Evolutionary conservation across 2,888 invertebrate species (phyloP), one percentile per base, ranked within the genome.

Genomic region (Galerucella calmariensis): DNA sequence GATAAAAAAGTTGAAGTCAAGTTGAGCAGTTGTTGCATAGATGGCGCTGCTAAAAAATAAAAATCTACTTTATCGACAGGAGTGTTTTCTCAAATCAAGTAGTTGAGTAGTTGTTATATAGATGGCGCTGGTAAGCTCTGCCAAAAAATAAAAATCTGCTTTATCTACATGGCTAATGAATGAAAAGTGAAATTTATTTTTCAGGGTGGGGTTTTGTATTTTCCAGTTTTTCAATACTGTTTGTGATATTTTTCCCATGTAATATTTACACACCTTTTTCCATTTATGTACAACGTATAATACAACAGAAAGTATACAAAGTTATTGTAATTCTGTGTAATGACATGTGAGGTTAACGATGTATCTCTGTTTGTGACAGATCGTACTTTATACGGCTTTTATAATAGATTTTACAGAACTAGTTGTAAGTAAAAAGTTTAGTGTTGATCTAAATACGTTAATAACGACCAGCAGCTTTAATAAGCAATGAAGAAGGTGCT

Each of bases 151-250:
- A 69, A 69, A 69, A 63, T 69, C 69, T 69, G 69, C 62, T 53
- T 69, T 69, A 69, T 69, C 69, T 69, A 69, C 69, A 69, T 58
- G 61, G 48, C 59, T 67, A 71, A 74, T 71, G 67, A 67, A 75
- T 73, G 75, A 77, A 78, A 78, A 77, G 79, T 77, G 77, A 80
- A 80, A 79, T 76, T 72, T 71, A 79, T 78, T 79, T 80, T 79
- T 73, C 70, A 79, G 81, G 81, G 81, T 81, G 81, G 81, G 81
- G 81, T 81, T 81, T 81, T 78, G 72, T 75, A 79, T 76, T 75
- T 75, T 75, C 70, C 75, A 70, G 71, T 77, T 79, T 76, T 75
- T 71, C 67, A 71, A 66, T 75, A 75, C 74, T 46, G 62, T 72
- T 74, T 75, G 70, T 75, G 73, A 72, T 72, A 75, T 75, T 75